Evolutionary conservation across 2,888 invertebrate species (phyloP).

Genomic region (Platynereis dumerilii): DNA sequence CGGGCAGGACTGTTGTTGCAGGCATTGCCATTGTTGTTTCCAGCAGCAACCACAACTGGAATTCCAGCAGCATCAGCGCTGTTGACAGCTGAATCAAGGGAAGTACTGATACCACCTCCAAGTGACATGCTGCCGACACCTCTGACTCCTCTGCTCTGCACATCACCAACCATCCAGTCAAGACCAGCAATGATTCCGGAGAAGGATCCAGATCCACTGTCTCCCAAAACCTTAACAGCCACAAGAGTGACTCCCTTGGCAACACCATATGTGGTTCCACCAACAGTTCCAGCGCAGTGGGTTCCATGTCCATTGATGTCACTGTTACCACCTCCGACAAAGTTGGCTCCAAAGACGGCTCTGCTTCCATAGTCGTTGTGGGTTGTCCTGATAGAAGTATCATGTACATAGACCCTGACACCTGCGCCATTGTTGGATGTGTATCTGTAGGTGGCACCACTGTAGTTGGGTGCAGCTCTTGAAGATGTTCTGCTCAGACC

Average conservation of each 20-base stretch:
- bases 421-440: background rate
- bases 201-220: background rate
- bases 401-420: background rate
- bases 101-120: conserved; percentile 7
- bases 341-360: background rate
- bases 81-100: conserved; percentile 15
- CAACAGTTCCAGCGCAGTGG: conserved; percentile 5
- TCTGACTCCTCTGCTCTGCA: background rate
- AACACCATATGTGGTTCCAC: background rate
- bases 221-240: conserved; percentile 2
- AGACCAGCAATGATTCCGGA: background rate
- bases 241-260: background rate
- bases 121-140: conserved; percentile 18
- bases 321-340: background rate
- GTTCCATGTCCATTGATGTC: conserved; percentile 4
- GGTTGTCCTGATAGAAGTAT: background rate
- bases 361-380: background rate
- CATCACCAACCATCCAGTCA: conserved; percentile 13
- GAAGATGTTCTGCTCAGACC: conserved; percentile 4
- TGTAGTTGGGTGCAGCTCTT: background rate
- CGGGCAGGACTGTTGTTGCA: conserved; percentile 9
- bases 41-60: conserved; percentile 16
- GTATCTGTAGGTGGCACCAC: background rate
- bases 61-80: conserved; percentile 3
- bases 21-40: conserved; percentile 14